Evolutionary conservation across 2,113 vertebrate species (phyloP), one percentile per base, ranked within the genome.

Genomic region (Charadrius vociferus): DNA sequence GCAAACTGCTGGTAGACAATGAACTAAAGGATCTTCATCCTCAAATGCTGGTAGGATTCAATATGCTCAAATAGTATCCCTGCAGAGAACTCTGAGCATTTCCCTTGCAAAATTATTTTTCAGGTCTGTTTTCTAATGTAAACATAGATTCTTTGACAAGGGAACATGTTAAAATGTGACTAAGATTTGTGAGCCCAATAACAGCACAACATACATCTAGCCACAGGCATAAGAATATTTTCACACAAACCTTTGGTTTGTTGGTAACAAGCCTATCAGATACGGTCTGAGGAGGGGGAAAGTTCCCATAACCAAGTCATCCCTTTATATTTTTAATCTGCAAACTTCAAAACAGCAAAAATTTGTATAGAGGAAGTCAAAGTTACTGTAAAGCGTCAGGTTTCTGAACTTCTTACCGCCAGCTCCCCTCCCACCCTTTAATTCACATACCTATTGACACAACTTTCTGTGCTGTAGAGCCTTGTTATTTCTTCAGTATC

Each of bases 361-460:
- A 70, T 50, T 49, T 34, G 47, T 80, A 45, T 22, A 90, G 63
- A 95, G 96, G 96, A 97, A 97, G 94, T 95, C 45, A 55, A 81
- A 73, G 32, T 96, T 97, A 95, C 93, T 26, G 97, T 95, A 96
- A 97, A 94, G 74, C 27, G 7, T 55, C 75, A 87, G 58, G 72
- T 88, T 90, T 90, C 78, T 90, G 71, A 93, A 58, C 29, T 36
- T 72, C 65, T 95, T 97, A 93, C 95, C 55, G 4, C 71, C 74
- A 96, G 58, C 53, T 95, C 56, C 59, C 94, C 81, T 96, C 97
- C 94, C 71, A 94, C 77, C 74, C 58, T 81, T 53, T 52, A 85
- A 83, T 94, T 97, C 91, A 86, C 87, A 56, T 62, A 96, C 70
- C 78, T 94, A 34, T 62, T 87, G 87, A 80, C 84, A 96, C 32